Evolutionary conservation across 2,797 vertebrate genomes (phyloP).

Genomic region (Acanthis flammea): DNA sequence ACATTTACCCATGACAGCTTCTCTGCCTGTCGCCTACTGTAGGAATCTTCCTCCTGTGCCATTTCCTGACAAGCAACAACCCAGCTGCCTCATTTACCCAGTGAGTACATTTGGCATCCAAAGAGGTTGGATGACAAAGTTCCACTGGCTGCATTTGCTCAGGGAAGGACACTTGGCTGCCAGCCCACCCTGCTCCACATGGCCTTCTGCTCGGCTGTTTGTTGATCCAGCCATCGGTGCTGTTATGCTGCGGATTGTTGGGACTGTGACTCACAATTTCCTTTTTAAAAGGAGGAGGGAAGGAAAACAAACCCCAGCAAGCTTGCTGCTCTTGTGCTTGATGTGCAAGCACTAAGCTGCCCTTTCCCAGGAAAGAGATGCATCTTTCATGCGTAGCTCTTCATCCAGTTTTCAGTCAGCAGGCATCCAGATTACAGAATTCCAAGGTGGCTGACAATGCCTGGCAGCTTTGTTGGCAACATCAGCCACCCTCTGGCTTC

Average conservation of each 20-base stretch:
- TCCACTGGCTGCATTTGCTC: neutral
- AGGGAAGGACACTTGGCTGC: conserved; percentile 7
- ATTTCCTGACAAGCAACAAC: conserved; percentile 26
- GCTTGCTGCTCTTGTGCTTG: neutral
- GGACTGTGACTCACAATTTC: neutral
- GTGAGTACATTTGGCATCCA: neutral
- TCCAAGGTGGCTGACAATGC: neutral
- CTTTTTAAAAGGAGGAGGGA: neutral
- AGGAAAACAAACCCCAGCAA: conserved; percentile 6
- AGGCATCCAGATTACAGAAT: neutral
- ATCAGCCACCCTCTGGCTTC: neutral
- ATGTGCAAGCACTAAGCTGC: neutral
- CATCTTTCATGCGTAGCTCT: neutral
- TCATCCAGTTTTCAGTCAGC: neutral
- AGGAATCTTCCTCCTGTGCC: neutral
- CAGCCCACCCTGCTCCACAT: rapidly evolving
- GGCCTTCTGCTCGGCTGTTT: neutral
- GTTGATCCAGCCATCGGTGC: neutral
- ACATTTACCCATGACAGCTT: neutral
- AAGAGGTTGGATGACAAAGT: neutral
- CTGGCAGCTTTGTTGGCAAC: neutral
- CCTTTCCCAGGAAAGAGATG: neutral
- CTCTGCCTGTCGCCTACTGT: neutral
- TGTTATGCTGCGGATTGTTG: neutral
- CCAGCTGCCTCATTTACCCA: neutral